Evolutionary conservation across 2,888 invertebrate genomes (phyloP).

Genomic region (Orthosia incerta): DNA sequence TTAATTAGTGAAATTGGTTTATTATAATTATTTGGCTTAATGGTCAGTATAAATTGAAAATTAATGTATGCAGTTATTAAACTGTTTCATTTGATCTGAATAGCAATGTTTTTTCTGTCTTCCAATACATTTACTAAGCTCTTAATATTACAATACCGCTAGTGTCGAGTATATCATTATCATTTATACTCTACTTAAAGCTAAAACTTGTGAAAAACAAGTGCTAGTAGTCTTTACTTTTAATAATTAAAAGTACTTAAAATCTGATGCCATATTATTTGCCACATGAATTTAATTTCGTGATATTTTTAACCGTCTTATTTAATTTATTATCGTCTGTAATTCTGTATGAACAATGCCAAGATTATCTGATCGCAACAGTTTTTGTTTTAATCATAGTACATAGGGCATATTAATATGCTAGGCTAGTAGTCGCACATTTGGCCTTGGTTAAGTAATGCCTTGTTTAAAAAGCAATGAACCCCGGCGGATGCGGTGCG

Average conservation of each 20-base stretch:
- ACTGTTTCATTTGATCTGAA: constrained; percentile 86
- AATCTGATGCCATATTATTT: constrained; percentile 90
- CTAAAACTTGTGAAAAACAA: constrained; percentile 65
- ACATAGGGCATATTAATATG: constrained; percentile 84
- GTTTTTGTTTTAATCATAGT: constrained; percentile 76
- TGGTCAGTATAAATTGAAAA: constrained; percentile 84
- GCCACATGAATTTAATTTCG: constrained; percentile 89
- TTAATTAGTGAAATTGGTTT: constrained; percentile 85
- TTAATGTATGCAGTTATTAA: constrained; percentile 76
- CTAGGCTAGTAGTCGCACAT: constrained; percentile 86
- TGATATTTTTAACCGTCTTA: constrained; percentile 87
- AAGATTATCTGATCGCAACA: constrained; percentile 77
- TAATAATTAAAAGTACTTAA: constrained; percentile 87
- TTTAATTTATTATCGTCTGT: constrained; percentile 85
- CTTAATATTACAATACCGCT: constrained; percentile 73
- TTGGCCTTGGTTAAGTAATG: constrained; percentile 86
- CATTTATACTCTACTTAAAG: constrained; percentile 66
- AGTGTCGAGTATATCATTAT: constrained; percentile 68
- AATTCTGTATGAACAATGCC: constrained; percentile 82
- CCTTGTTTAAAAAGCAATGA: constrained; percentile 85
- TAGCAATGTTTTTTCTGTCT: constrained; percentile 89
- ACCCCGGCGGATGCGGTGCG: constrained; percentile 73
- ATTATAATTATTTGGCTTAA: constrained; percentile 81
- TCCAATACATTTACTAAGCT: constrained; percentile 84
- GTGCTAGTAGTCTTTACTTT: constrained; percentile 79